Conservation (phyloP, 2,888 invertebrate species). For the Melieria picta region DNA sequence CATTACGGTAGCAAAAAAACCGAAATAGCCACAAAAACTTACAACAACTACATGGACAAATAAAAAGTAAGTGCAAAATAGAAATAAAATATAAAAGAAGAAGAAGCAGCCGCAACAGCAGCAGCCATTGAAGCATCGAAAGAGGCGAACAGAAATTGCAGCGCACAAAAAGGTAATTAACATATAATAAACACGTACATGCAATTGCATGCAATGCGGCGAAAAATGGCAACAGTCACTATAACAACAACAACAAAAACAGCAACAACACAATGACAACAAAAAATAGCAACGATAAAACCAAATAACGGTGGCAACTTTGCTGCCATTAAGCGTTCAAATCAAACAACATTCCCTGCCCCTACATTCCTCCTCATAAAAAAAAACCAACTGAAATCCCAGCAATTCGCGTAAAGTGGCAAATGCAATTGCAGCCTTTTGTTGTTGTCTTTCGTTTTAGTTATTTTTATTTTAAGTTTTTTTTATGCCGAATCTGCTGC, state of each 20-base stretch:
- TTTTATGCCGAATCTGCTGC: no score
- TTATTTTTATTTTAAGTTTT: no score
- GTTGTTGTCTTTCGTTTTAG: not conserved
- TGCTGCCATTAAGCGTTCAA: not conserved
- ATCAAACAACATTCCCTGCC: not conserved
- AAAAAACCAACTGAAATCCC: not conserved
- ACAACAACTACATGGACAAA: no score
- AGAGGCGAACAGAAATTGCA: no score
- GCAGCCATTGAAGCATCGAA: no score
- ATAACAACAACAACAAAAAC: no score
- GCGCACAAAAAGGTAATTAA: conserved; percentile 40
- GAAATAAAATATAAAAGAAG: no score
- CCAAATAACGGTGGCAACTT: not conserved
- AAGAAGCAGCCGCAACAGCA: no score
- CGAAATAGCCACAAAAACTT: no score
- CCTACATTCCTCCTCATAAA: not conserved
- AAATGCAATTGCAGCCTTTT: not conserved
- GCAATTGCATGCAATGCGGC: conserved; percentile 2
- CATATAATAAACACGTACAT: conserved; percentile 46
- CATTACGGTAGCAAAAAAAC: no score
- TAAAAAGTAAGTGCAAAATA: no score
- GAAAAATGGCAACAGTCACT: not conserved
- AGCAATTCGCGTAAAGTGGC: not conserved
- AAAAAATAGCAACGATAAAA: not conserved
- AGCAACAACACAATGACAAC: not conserved